Base-by-base conservation (phyloP, 2,888 invertebrate species). In the Pristionchus mayeri region DNA sequence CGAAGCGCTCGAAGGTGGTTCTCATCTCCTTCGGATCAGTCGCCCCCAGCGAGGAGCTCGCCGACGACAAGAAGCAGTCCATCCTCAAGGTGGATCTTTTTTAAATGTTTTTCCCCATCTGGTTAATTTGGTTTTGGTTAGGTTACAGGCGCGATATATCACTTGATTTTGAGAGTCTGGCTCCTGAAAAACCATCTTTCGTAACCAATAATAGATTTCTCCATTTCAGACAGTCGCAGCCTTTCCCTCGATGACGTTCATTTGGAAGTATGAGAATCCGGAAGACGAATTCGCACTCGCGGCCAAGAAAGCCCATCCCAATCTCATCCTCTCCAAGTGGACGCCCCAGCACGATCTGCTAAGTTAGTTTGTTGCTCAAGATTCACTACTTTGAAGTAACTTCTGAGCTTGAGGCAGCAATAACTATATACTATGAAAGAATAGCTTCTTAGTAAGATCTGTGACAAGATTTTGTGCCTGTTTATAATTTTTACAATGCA, bases 321-420 rank as follows among this genome's bases (percentile, higher is more conserved):
- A 76, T 27, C 76, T 76, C 50, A 40, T 76, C 13, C 30, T 76
- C 3, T 48, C 76, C 3, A 50, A 76, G 21, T 76, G 76, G 76
- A 76, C 30, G 30, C 76, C 76, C 16, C 76, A 76, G 76, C 48
- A 76, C 30, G 76, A 76, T 52, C n/a, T 76, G 9, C 76, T 76
- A 18, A 76, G 50, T 76, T 24, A 48, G 76, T 76, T 27, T 24
- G 54, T 54, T 21, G 54, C 4, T 54, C 21, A 21, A 54, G 4
- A 54, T 4, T n/a, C n/a, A n/a, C n/a, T n/a, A n/a, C n/a, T n/a
- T n/a, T n/a, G n/a, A n/a, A n/a, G n/a, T n/a, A n/a, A n/a, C n/a
- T n/a, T n/a, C n/a, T 18, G 54, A 9, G 21, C 7, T 54, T n/a
- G 13, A 7, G 54, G 54, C 9, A 21, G 7, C 54, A 21, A 54